These are phyloP conservation scores for Drosophila niveifrons DNA, from an alignment of 2,888 invertebrate genomes.

Conservation along the genomic window DNA sequence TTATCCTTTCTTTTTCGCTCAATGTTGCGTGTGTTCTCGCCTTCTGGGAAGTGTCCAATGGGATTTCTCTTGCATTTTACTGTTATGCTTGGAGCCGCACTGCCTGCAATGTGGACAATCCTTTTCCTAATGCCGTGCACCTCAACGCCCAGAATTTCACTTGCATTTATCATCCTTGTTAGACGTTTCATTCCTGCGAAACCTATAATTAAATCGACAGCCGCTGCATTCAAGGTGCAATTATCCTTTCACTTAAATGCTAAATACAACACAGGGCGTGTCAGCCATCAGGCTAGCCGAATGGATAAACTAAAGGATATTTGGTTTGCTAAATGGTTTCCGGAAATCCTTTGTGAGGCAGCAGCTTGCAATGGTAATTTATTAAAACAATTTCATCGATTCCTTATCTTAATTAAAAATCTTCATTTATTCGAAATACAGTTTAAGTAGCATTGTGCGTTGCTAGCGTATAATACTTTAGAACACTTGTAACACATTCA, in stretches of 20 bases:
- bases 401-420: background rate
- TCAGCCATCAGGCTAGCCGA: constrained; percentile 46
- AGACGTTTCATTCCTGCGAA: constrained; percentile 13
- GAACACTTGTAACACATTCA: background rate
- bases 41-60: constrained; percentile 42
- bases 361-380: background rate
- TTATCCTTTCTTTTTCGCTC: constrained; percentile 20
- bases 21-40: constrained; percentile 49
- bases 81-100: constrained; percentile 24
- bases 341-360: background rate
- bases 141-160: background rate
- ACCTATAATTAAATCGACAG: constrained; percentile 55
- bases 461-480: constrained; percentile 6
- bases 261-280: background rate
- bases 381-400: too few relatives aligned
- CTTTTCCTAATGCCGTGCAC: constrained; percentile 26
- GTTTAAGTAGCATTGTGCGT: constrained; percentile 9
- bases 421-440: background rate
- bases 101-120: constrained; percentile 23
- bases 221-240: constrained; percentile 33
- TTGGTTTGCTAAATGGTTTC: constrained; percentile 68
- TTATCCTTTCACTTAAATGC: constrained; percentile 37
- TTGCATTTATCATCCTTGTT: constrained; percentile 16
- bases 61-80: constrained; percentile 17
- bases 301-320: constrained; percentile 79